These are phyloP conservation scores for Florisuga fusca DNA, from an alignment of 2,797 vertebrate genomes.

Conservation along the genomic window DNA sequence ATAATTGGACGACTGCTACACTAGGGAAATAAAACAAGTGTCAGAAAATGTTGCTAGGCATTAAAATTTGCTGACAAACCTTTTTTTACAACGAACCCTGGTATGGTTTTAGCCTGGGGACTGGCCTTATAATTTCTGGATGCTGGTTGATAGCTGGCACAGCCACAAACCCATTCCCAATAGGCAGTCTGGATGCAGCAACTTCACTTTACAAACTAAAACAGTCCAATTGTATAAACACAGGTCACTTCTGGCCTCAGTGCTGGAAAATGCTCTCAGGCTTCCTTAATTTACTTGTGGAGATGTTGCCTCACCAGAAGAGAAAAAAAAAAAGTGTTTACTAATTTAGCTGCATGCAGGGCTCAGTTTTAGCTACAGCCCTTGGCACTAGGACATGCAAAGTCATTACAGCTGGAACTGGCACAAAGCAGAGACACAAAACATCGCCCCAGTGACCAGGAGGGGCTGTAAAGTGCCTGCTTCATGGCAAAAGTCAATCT, in stretches of 20 bases:
- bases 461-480: background rate
- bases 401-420: background rate
- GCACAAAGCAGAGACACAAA: background rate
- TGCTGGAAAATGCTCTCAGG: background rate
- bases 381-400: background rate
- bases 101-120: background rate
- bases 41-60: background rate
- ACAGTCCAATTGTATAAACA: background rate
- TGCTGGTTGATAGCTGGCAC: background rate
- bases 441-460: background rate
- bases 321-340: background rate
- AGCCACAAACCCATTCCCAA: background rate
- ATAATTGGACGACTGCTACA: background rate
- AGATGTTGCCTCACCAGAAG: background rate
- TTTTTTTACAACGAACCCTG: background rate
- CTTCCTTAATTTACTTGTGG: background rate
- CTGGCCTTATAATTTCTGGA: background rate
- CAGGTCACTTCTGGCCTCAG: background rate
- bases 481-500: background rate
- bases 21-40: background rate
- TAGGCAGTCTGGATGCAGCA: background rate
- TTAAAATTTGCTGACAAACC: background rate
- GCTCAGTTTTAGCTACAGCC: background rate
- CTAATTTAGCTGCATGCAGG: background rate
- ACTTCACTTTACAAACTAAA: background rate